phyloP scores from a whole-genome alignment of 2,797 vertebrate species.

The Rhinogobio ventralis region DNA sequence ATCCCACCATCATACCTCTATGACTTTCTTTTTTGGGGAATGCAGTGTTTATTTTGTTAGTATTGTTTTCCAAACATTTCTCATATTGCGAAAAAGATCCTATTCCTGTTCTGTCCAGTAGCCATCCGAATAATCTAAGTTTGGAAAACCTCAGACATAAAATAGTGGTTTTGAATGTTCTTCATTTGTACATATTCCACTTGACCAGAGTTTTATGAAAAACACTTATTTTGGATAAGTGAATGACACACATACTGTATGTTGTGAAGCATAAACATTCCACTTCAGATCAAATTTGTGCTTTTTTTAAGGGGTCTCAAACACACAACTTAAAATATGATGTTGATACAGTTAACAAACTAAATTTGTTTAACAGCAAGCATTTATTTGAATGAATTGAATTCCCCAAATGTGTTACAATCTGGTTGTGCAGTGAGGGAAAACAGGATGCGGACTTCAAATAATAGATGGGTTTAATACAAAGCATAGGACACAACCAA shows the following conservation, averaged over 20 bases:
- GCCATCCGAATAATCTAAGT: background rate
- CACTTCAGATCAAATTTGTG: background rate
- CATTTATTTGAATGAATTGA: too few species aligned
- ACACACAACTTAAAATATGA: background rate
- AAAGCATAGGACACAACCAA: too few species aligned
- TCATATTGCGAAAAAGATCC: background rate
- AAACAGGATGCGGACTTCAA: too few species aligned
- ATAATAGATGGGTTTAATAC: too few species aligned
- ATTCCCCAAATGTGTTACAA: too few species aligned
- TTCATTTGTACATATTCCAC: background rate
- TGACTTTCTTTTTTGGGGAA: background rate
- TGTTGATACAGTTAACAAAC: too few species aligned
- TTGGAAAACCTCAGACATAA: conserved; percentile 3
- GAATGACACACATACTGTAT: background rate
- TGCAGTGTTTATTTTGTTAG: background rate
- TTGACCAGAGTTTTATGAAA: background rate
- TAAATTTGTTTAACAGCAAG: too few species aligned
- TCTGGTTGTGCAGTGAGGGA: too few species aligned
- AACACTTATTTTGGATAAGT: background rate
- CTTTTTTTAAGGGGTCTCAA: background rate
- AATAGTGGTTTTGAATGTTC: conserved; percentile 1
- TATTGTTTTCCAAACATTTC: background rate
- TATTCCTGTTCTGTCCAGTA: background rate
- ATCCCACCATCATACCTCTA: background rate
- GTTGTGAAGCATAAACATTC: background rate